Percentiles rank a stretch among this genome's conserved stretches.
Conservation (phyloP, 1,140 invertebrate genomes). For the Cardiocondyla obscurior region DNA sequence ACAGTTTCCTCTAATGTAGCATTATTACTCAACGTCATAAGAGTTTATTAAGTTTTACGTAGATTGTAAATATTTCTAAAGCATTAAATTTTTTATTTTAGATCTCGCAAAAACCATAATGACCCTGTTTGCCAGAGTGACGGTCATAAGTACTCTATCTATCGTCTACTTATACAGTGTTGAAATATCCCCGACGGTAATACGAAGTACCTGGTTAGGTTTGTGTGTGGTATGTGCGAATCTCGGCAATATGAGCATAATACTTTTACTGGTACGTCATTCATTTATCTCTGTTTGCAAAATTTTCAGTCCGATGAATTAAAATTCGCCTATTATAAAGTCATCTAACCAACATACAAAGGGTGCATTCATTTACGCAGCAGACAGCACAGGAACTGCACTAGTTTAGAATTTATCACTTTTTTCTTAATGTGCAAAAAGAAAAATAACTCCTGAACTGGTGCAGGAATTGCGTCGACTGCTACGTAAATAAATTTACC, state of each 20-base stretch:
- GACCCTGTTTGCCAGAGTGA: conserved; percentile 74
- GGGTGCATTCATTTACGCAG: no score
- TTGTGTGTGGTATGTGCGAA: conserved; percentile 75
- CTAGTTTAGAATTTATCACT: no score
- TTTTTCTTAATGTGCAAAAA: no score
- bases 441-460: no score
- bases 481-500: no score
- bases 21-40: background rate
- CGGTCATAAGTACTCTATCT: conserved; percentile 71
- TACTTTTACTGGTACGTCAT: conserved; percentile 76
- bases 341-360: background rate
- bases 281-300: background rate
- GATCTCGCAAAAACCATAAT: conserved; percentile 69
- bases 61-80: background rate
- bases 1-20: background rate
- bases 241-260: conserved; percentile 77
- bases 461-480: no score
- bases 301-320: background rate
- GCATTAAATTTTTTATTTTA: conserved; percentile 50
- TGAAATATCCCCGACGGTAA: conserved; percentile 81
- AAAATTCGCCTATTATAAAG: background rate
- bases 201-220: conserved; percentile 77
- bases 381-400: no score
- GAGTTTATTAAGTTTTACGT: background rate
- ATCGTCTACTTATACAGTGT: conserved; percentile 75